phyloP scores from a whole-genome alignment of 2,888 invertebrate species.

The Laspeyria flexula region DNA sequence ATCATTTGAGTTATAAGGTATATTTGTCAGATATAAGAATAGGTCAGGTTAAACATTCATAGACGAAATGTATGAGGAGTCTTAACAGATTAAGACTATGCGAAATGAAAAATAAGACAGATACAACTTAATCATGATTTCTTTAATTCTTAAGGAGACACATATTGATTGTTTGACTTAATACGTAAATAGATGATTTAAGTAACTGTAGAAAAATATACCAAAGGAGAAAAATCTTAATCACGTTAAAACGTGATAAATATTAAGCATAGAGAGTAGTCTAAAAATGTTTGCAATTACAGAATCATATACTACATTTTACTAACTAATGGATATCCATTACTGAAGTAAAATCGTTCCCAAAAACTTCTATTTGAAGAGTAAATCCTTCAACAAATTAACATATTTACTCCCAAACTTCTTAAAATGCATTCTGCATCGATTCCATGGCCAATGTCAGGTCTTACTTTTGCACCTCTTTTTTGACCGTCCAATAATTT shows the following conservation, averaged over 20 bases:
- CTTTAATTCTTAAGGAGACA: slow-evolving; percentile 1
- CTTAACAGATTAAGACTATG: slow-evolving; percentile 22
- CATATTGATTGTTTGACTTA: background rate
- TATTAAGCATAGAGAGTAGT: too few relatives aligned
- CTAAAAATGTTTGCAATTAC: too few relatives aligned
- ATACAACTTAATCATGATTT: slow-evolving; percentile 19
- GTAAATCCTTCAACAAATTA: too few relatives aligned
- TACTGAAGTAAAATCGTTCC: too few relatives aligned
- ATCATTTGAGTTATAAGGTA: slow-evolving; percentile 33
- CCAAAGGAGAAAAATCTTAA: too few relatives aligned
- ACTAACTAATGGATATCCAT: too few relatives aligned
- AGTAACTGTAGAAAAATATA: too few relatives aligned
- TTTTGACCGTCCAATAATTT: slow-evolving; percentile 42
- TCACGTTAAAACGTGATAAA: too few relatives aligned
- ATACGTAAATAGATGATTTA: background rate
- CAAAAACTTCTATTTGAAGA: too few relatives aligned
- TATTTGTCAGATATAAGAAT: slow-evolving; percentile 37
- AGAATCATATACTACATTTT: too few relatives aligned
- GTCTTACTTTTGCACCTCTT: slow-evolving; percentile 33
- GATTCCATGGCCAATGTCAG: slow-evolving; percentile 33
- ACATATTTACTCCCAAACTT: too few relatives aligned
- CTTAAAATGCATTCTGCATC: slow-evolving; percentile 17
- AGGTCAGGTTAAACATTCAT: slow-evolving; percentile 32
- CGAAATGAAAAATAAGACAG: slow-evolving; percentile 30
- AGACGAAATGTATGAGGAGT: slow-evolving; percentile 22